Conservation (phyloP, 2,113 vertebrate species). For the Sigmodon hispidus region DNA sequence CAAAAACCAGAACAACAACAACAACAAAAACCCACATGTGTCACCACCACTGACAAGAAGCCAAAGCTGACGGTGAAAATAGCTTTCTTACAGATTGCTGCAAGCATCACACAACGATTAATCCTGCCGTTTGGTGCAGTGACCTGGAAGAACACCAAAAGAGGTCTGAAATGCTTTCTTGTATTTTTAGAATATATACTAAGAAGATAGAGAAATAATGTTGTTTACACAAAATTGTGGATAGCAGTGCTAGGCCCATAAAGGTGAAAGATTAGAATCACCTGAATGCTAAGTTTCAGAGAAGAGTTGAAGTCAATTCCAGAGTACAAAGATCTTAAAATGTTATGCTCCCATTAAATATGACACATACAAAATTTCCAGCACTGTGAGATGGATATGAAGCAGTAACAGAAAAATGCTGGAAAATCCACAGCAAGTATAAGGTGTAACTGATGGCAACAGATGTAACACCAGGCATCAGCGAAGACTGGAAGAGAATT, state of each 20-base stretch:
- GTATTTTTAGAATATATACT: background rate
- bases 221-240: background rate
- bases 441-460: fast-evolving
- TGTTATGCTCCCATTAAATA: background rate
- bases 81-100: background rate
- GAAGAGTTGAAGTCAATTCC: background rate
- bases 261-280: background rate
- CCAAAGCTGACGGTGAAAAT: background rate
- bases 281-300: background rate
- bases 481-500: background rate
- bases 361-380: background rate
- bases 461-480: background rate
- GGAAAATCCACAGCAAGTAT: background rate
- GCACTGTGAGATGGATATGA: fast-evolving
- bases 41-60: fast-evolving
- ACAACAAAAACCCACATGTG: too few species aligned
- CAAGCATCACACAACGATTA: background rate
- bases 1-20: background rate
- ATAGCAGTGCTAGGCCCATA: too few species aligned
- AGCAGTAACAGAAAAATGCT: background rate
- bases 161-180: background rate
- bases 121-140: background rate
- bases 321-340: too few species aligned
- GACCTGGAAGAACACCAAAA: too few species aligned
- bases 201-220: background rate